Conservation (phyloP, 2,888 invertebrate species). For the Incurvaria masculella region DNA sequence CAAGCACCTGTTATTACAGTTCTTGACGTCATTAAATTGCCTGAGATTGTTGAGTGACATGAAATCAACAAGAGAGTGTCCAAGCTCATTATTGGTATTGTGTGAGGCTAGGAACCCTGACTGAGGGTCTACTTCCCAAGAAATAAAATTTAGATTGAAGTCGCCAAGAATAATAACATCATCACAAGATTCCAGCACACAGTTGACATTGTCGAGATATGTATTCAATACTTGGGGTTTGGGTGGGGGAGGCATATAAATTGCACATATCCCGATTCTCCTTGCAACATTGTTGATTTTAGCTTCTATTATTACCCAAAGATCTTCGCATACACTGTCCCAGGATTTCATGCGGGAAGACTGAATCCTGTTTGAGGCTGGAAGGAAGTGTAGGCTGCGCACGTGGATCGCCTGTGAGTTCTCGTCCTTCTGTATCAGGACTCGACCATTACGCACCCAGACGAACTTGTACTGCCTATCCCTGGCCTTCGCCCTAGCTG, state of each 20-base stretch:
- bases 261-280: constrained; percentile 10
- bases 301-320: no score
- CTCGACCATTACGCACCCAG: background rate
- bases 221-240: constrained; percentile 1
- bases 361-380: no score
- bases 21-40: constrained; percentile 11
- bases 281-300: constrained; percentile 1
- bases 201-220: constrained; percentile 7
- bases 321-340: no score
- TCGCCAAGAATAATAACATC: constrained; percentile 11
- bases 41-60: constrained; percentile 9
- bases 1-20: constrained; percentile 20
- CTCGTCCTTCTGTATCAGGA: background rate
- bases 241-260: constrained; percentile 12
- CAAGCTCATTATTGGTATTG: constrained; percentile 11
- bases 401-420: background rate
- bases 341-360: no score
- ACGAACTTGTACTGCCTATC: background rate
- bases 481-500: background rate
- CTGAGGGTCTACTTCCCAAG: constrained; percentile 11
- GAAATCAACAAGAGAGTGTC: constrained; percentile 13
- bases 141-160: constrained; percentile 15
- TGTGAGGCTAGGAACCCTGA: constrained; percentile 15
- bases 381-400: no score
- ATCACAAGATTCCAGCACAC: constrained; percentile 8